These are phyloP conservation scores for Pantherophis vulpinus DNA, from an alignment of 2,797 vertebrate species.

Conservation along the genomic window DNA sequence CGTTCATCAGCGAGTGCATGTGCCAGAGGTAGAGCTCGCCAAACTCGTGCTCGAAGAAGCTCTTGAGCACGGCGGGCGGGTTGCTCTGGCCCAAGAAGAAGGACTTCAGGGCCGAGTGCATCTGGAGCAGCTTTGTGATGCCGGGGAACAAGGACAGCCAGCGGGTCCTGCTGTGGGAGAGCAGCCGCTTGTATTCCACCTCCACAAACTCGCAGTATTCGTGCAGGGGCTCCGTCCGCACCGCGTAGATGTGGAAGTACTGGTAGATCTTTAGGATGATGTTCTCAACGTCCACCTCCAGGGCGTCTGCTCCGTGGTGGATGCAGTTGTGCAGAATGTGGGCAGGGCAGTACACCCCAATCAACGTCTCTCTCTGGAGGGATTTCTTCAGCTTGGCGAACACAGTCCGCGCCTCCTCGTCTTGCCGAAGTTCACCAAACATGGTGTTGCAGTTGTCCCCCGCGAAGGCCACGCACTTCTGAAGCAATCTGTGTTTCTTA, in stretches of 20 bases:
- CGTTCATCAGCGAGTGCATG: not conserved
- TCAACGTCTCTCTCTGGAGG: not conserved
- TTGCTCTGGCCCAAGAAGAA: not conserved
- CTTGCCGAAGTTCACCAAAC: not conserved
- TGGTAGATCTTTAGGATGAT: slow-evolving; percentile 45
- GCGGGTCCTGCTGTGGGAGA: not conserved
- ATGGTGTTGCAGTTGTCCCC: slow-evolving; percentile 5
- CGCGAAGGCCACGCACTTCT: slow-evolving; percentile 44
- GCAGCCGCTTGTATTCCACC: not conserved
- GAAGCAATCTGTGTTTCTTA: slow-evolving; percentile 49
- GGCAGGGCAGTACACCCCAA: slow-evolving; percentile 13
- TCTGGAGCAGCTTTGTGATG: not conserved
- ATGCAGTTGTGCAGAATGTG: slow-evolving; percentile 44
- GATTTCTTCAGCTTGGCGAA: not conserved
- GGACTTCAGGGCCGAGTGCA: not conserved
- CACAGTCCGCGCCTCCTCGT: not conserved
- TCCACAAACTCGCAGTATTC: not conserved
- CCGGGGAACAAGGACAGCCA: not conserved
- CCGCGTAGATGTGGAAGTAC: slow-evolving; percentile 42
- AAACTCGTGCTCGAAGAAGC: not conserved
- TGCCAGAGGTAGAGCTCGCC: not conserved
- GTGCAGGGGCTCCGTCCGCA: slow-evolving; percentile 6
- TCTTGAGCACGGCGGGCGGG: not conserved
- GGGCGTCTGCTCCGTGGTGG: slow-evolving; percentile 37
- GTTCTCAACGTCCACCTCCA: slow-evolving; percentile 46